These are phyloP conservation scores for Corythaixoides concolor DNA, from an alignment of 2,113 vertebrate species.

Conservation along the genomic window DNA sequence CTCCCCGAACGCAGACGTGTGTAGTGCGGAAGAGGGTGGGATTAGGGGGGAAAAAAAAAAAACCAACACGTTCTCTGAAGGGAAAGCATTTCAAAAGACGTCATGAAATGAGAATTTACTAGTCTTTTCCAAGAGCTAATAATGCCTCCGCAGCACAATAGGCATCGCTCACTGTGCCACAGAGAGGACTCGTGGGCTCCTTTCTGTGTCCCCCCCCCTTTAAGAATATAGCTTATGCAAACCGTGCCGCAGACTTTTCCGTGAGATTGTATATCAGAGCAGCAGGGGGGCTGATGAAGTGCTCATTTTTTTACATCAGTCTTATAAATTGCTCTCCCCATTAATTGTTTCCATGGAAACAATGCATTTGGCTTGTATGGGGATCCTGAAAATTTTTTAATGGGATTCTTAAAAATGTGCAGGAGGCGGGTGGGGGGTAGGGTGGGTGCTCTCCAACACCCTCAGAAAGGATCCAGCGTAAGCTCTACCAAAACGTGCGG, in stretches of 20 bases:
- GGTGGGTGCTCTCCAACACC: not conserved
- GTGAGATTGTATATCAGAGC: conserved; percentile 61
- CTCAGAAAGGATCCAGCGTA: not conserved
- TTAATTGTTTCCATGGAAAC: conserved; percentile 87
- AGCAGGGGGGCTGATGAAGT: conserved; percentile 74
- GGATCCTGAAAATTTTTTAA: conserved; percentile 75
- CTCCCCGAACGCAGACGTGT: not conserved
- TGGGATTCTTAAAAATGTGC: conserved; percentile 73
- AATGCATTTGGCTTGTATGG: conserved; percentile 75
- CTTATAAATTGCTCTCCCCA: conserved; percentile 82
- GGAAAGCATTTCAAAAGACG: conserved; percentile 32
- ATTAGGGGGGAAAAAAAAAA: not conserved
- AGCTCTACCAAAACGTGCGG: conserved; percentile 11
- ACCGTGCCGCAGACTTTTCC: conserved; percentile 38
- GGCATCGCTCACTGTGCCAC: conserved; percentile 36
- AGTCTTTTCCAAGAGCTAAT: conserved; percentile 44
- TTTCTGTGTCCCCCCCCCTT: not conserved
- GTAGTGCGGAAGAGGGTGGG: not conserved
- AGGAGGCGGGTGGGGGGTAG: not conserved
- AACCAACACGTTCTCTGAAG: not conserved
- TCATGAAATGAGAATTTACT: conserved; percentile 47
- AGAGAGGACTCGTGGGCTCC: conserved; percentile 42
- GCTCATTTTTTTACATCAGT: conserved; percentile 78
- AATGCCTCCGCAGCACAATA: conserved; percentile 48
- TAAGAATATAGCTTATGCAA: conserved; percentile 6